A percentile compares a stretch with the other conserved stretches of the same genome.
Evolutionary conservation across 2,888 invertebrate species (phyloP).

Genomic region (Scaptodrosophila latifasciaeformis): DNA sequence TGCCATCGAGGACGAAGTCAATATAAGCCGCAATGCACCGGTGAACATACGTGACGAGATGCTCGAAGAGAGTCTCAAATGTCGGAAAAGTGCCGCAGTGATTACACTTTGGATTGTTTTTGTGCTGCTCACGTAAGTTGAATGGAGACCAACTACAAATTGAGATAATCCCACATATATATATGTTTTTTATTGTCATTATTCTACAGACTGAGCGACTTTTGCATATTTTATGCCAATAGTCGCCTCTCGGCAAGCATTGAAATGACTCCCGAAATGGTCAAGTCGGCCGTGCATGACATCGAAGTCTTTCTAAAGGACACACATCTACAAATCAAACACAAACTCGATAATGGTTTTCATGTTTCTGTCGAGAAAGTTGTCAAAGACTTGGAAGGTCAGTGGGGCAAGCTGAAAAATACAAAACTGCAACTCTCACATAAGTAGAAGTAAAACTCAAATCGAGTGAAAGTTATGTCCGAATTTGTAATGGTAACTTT

Average conservation of each 20-base stretch:
- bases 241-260: slow-evolving; percentile 79
- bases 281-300: slow-evolving; percentile 79
- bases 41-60: slow-evolving; percentile 71
- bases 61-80: slow-evolving; percentile 67
- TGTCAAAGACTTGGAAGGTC: slow-evolving; percentile 81
- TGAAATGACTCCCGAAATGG: slow-evolving; percentile 77
- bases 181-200: slow-evolving; percentile 6
- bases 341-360: slow-evolving; percentile 77
- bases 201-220: slow-evolving; percentile 76
- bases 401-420: slow-evolving; percentile 49
- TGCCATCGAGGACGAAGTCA: slow-evolving; percentile 75
- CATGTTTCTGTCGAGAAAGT: slow-evolving; percentile 80
- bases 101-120: slow-evolving; percentile 72
- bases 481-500: slow-evolving; percentile 26
- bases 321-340: slow-evolving; percentile 80
- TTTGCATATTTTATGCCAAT: slow-evolving; percentile 80
- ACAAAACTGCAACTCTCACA: not conserved
- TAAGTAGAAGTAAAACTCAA: not conserved
- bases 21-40: slow-evolving; percentile 61
- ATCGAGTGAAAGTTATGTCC: slow-evolving; percentile 28
- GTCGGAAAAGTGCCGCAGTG: slow-evolving; percentile 69
- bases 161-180: not conserved
- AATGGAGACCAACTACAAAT: not conserved
- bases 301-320: slow-evolving; percentile 79
- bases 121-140: slow-evolving; percentile 69